phyloP scores from a whole-genome alignment of 37 sponge, comb jelly and placozoan genomes.

The Theonella swinhoei region DNA sequence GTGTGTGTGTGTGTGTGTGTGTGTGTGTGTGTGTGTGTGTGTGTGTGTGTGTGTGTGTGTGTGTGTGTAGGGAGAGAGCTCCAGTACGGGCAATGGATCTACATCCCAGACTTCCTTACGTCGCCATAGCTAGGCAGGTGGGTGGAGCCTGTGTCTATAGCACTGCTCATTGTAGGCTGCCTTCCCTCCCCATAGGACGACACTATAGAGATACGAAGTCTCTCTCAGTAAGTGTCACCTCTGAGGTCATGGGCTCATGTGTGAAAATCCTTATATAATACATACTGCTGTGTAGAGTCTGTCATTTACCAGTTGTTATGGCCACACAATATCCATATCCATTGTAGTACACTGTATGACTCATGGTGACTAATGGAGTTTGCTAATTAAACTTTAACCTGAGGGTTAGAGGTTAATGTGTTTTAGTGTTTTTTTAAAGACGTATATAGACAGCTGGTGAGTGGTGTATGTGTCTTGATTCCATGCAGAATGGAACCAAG shows the following conservation, averaged over 20 bases:
- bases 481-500: conserved; percentile 10
- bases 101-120: conserved; percentile 30
- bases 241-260: background rate
- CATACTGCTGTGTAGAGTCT: background rate
- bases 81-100: conserved; percentile 25
- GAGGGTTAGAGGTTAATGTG: too few relatives aligned
- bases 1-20: conserved; percentile 1
- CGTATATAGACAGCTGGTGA: background rate
- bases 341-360: background rate
- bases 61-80: conserved; percentile 35
- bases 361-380: background rate
- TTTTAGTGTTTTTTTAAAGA: background rate
- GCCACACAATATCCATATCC: too few relatives aligned
- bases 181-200: background rate
- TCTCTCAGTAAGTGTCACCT: conserved; percentile 11
- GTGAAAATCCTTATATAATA: too few relatives aligned
- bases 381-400: background rate
- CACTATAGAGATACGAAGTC: background rate
- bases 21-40: background rate
- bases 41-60: too few relatives aligned
- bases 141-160: background rate
- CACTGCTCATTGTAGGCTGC: background rate
- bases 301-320: too few relatives aligned
- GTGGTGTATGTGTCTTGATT: background rate
- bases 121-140: conserved; percentile 61